These are phyloP conservation scores for Oreotrochilus melanogaster DNA, from an alignment of 2,113 vertebrate genomes.

Conservation along the genomic window DNA sequence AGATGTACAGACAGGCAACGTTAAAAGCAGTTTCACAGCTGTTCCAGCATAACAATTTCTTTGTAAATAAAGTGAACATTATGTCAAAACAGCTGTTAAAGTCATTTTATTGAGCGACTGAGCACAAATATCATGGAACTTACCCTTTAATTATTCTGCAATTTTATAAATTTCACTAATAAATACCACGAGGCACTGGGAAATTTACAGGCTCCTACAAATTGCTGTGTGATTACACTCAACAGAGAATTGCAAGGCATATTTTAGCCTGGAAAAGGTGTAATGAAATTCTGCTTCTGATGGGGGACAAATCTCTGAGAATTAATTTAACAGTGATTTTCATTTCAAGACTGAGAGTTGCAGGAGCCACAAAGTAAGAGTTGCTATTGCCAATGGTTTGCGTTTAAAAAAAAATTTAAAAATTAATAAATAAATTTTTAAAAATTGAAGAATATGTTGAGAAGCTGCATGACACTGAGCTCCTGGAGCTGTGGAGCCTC, in stretches of 20 bases:
- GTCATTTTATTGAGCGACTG: not conserved
- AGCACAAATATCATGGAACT: not conserved
- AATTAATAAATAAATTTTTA: not conserved
- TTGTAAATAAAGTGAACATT: slow-evolving; percentile 8
- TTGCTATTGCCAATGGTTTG: not conserved
- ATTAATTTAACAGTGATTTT: not conserved
- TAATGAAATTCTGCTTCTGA: not conserved
- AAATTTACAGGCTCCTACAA: not conserved
- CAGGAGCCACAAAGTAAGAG: not conserved
- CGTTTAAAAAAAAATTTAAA: not conserved
- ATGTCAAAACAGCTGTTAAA: slow-evolving; percentile 32
- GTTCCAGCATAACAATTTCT: not conserved
- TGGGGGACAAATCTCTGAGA: not conserved
- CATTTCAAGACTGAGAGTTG: not conserved
- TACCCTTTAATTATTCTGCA: slow-evolving; percentile 6
- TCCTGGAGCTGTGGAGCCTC: not conserved
- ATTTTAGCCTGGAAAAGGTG: not conserved
- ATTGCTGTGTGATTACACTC: not conserved
- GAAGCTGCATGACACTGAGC: not conserved
- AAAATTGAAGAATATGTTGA: not conserved
- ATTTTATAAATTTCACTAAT: not conserved
- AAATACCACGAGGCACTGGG: not conserved
- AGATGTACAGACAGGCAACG: not conserved
- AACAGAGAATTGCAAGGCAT: not conserved
- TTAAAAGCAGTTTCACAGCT: slow-evolving; percentile 19